A percentile compares a stretch with the other conserved stretches of the same genome.
Conservation (phyloP, 2,113 vertebrate species). For the Chiloscyllium plagiosum region DNA sequence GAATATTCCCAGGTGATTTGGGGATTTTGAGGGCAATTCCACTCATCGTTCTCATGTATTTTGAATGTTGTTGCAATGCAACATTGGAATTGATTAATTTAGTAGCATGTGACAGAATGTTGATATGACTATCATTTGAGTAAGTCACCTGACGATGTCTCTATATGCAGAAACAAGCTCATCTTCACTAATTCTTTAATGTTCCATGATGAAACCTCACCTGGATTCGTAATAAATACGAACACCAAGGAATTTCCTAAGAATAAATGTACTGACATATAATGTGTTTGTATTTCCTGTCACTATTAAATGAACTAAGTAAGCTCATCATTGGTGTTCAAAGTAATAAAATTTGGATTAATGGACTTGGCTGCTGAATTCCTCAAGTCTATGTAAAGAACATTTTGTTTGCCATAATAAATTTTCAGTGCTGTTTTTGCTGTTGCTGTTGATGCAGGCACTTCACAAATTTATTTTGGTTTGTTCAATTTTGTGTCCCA, state of each 20-base stretch:
- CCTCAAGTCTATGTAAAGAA: neutral
- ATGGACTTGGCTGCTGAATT: neutral
- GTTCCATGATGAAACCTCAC: neutral
- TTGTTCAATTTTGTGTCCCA: neutral
- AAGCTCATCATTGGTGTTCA: neutral
- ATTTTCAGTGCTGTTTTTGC: neutral
- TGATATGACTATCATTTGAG: too few species aligned
- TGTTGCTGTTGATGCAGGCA: neutral
- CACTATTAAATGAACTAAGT: neutral
- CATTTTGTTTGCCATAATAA: neutral
- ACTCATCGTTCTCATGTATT: too few species aligned
- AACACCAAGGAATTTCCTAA: neutral
- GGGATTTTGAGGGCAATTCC: too few species aligned
- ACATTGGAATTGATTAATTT: too few species aligned
- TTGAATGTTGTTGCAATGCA: too few species aligned
- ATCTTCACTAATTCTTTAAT: neutral
- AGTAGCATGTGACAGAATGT: too few species aligned
- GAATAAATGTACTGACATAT: neutral
- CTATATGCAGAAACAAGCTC: neutral
- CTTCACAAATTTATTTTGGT: neutral
- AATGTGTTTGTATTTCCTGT: neutral
- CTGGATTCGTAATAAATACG: neutral
- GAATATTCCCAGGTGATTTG: too few species aligned
- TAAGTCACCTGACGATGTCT: neutral
- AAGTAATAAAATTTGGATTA: neutral